These are phyloP conservation scores for Psilopogon haemacephalus DNA, from an alignment of 2,113 vertebrate genomes.

Conservation along the genomic window DNA sequence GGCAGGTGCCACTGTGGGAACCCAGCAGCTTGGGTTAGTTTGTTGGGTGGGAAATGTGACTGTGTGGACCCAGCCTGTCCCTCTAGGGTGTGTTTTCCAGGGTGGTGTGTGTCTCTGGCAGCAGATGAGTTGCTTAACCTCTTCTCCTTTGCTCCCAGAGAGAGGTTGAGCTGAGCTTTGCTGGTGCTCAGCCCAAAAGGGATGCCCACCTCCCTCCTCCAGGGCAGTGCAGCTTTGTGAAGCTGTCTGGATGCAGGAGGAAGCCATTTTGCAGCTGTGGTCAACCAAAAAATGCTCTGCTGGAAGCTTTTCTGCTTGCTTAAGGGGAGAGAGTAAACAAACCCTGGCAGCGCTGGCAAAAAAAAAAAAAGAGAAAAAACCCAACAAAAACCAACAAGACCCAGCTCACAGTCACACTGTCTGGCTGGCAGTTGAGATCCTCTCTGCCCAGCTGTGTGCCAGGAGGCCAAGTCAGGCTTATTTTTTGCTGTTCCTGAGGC, in stretches of 20 bases:
- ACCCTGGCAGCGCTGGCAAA: background rate
- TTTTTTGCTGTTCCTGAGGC: background rate
- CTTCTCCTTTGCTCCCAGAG: background rate
- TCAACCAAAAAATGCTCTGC: background rate
- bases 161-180: background rate
- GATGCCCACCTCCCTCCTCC: rapidly evolving
- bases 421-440: background rate
- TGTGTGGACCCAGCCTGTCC: rapidly evolving
- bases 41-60: background rate
- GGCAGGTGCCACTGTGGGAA: background rate
- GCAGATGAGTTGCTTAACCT: background rate
- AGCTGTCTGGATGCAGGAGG: background rate
- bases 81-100: rapidly evolving
- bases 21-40: rapidly evolving
- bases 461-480: background rate
- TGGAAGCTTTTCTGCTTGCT: background rate
- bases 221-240: rapidly evolving
- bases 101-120: background rate
- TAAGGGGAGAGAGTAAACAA: background rate
- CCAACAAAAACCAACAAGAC: too few relatives aligned
- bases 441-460: background rate
- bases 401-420: background rate
- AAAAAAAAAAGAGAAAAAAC: too few relatives aligned
- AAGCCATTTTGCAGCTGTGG: background rate
- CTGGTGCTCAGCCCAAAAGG: background rate